Conservation (phyloP, 2,888 invertebrate genomes). For the Netelia melanura region DNA sequence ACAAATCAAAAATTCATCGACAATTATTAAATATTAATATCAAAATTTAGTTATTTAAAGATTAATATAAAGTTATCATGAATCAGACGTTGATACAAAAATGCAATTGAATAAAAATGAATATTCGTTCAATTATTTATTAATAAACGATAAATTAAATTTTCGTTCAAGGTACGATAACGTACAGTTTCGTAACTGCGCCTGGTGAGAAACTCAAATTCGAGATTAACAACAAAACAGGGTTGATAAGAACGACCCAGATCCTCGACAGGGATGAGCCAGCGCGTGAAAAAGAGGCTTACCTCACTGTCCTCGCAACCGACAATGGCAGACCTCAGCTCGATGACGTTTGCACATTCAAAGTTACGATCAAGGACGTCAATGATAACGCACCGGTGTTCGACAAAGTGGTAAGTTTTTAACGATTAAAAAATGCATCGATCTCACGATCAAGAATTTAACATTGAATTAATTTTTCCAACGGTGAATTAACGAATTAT, state of each 20-base stretch:
- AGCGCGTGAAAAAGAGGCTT: conserved; percentile 92
- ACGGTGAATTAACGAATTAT: not conserved
- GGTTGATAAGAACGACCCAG: conserved; percentile 91
- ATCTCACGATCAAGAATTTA: not conserved
- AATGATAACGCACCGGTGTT: conserved; percentile 96
- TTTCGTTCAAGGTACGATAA: conserved; percentile 87
- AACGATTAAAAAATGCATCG: not conserved
- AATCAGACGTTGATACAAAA: not conserved
- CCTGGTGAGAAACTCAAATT: conserved; percentile 92
- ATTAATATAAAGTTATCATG: not conserved
- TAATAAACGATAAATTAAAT: not conserved
- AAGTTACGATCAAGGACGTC: conserved; percentile 95
- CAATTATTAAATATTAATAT: conserved; percentile 5
- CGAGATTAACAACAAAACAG: conserved; percentile 91
- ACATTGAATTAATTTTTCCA: not conserved
- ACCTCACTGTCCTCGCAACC: conserved; percentile 95
- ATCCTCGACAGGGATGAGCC: conserved; percentile 96
- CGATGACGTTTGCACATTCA: conserved; percentile 97
- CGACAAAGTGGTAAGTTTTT: conserved; percentile 90
- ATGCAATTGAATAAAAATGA: not conserved
- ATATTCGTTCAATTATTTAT: not conserved
- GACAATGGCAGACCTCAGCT: conserved; percentile 96
- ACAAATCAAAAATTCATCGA: not conserved
- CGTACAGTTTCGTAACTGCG: conserved; percentile 93
- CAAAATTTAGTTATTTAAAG: not conserved